Base-by-base conservation (phyloP, 1,140 invertebrate species). In the Bombus impatiens region DNA sequence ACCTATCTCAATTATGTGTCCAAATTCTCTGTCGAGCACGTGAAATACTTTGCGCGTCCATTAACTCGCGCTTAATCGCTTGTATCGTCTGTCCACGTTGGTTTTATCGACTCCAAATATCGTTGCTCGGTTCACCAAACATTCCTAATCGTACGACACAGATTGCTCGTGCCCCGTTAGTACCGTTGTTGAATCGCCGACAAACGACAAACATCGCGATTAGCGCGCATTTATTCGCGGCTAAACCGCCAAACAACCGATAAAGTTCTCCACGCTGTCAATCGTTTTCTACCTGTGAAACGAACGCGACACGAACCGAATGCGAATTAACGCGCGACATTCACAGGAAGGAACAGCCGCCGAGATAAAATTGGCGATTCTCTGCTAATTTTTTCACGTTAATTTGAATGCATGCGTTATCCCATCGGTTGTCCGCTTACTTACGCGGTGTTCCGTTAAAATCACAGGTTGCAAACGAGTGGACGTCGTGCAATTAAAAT, bases 171-270 rank as follows among this genome's bases (percentile, higher is more conserved):
- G 42, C 32, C 47, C 62, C 74, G 42, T 74, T 76, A 57, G 76
- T 83, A 79, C 76, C 74, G 62, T 84, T 79, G 75, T 65, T 68
- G 32, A 86, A 84, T 86, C 70, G 47, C 44, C n/a, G 32, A 37
- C 40, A 40, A 28, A 28, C 37, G 86, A 88, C 82, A 88, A 80
- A 72, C 84, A 78, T 35, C 57, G 57, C 47, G 83, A 88, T 88
- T 86, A 59, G 59, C 18, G 57, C n/a, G 62, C 57, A 13, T 44
- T 86, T 89, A 81, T 80, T 74, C 77, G 28, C 72, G 47, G 18
- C 62, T 53, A 80, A 88, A 72, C 86, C 82, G 67, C 67, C 72
- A 42, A 15, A 62, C 47, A 32, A 9, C 9, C 40, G 72, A 81
- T 88, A 84, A 76, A 37, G 35, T 79, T 88, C 47, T 2, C 62